phyloP scores from a whole-genome alignment of 2,888 invertebrate genomes.

The Callyntrura guangdongensis region DNA sequence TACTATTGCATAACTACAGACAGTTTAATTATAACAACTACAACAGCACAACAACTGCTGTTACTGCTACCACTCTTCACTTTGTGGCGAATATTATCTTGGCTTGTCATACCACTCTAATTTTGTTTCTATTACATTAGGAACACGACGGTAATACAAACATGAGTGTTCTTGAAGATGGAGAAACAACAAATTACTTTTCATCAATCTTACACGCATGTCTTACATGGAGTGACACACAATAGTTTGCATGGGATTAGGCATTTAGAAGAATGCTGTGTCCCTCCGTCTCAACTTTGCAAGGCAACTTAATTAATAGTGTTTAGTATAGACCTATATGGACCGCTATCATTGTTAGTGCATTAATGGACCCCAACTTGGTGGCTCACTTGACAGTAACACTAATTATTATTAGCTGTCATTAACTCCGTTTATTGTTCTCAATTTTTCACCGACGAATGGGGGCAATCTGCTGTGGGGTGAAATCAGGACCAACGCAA shows the following conservation, averaged over 20 bases:
- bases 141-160: neutral
- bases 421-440: neutral
- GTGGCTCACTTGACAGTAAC: conserved; percentile 28
- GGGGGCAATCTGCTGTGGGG: neutral
- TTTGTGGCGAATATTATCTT: neutral
- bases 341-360: conserved; percentile 58
- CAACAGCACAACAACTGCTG: neutral
- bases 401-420: conserved; percentile 17
- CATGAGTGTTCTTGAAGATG: conserved; percentile 10
- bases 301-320: conserved; percentile 79
- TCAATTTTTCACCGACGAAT: neutral
- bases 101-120: conserved; percentile 2
- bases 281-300: conserved; percentile 15
- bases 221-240: conserved; percentile 16
- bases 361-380: conserved; percentile 56
- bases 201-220: conserved; percentile 50
- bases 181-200: conserved; percentile 42
- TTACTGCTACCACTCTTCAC: neutral
- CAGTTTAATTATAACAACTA: conserved; percentile 22
- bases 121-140: conserved; percentile 1
- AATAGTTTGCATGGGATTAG: neutral
- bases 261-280: neutral
- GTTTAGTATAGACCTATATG: conserved; percentile 77
- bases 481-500: no score
- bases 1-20: conserved; percentile 1